Evolutionary conservation across 2,113 vertebrate species (phyloP).

Genomic region (Thermophis baileyi): DNA sequence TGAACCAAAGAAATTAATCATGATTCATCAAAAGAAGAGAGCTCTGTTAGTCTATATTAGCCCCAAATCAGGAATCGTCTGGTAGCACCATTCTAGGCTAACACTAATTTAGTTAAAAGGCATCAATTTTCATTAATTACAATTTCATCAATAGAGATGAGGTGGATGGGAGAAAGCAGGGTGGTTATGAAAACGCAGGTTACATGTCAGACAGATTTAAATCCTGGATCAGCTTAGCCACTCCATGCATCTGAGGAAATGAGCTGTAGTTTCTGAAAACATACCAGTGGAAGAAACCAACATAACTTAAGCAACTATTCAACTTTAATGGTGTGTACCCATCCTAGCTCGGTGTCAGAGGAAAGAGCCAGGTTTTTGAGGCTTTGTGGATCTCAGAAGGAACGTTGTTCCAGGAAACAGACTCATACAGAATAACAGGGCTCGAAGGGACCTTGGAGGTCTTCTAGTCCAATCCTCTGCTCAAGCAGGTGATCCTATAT

Average conservation of each 20-base stretch:
- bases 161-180: not conserved
- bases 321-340: not conserved
- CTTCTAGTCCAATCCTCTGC: too few species aligned
- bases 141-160: not conserved
- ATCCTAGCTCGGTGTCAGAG: not conserved
- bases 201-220: not conserved
- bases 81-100: not conserved
- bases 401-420: not conserved
- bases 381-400: not conserved
- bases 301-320: not conserved
- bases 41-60: not conserved
- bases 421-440: not conserved
- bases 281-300: not conserved
- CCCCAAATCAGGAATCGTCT: not conserved
- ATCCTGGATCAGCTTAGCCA: not conserved
- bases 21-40: not conserved
- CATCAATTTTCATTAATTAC: not conserved
- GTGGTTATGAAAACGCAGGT: not conserved
- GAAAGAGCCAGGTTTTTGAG: not conserved
- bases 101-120: not conserved
- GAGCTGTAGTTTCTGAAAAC: not conserved
- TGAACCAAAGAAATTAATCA: not conserved
- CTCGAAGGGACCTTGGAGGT: too few species aligned
- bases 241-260: not conserved
- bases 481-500: too few species aligned